These are phyloP conservation scores for Chionis minor DNA, from an alignment of 2,113 vertebrate species.

Conservation along the genomic window DNA sequence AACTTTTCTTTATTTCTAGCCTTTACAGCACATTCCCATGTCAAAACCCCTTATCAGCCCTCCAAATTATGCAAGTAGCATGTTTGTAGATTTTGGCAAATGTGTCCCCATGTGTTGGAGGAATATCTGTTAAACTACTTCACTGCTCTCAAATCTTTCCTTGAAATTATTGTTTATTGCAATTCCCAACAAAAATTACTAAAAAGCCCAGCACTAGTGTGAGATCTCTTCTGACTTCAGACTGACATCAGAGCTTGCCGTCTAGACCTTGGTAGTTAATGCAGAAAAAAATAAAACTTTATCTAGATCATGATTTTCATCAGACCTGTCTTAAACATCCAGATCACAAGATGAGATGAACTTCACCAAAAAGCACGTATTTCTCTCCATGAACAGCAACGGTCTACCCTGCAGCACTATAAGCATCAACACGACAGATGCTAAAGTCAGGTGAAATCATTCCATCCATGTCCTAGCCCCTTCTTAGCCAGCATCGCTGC, in stretches of 20 bases:
- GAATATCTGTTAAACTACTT: not conserved
- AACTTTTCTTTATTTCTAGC: not conserved
- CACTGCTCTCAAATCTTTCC: not conserved
- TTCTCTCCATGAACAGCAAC: not conserved
- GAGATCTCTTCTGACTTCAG: not conserved
- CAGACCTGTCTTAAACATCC: not conserved
- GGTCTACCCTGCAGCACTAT: not conserved
- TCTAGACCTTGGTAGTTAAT: not conserved
- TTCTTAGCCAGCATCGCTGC: not conserved
- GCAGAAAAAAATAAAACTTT: accelerated
- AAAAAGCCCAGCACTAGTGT: not conserved
- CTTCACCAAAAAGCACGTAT: not conserved
- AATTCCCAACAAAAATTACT: not conserved
- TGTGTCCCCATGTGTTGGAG: not conserved
- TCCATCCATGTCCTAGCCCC: not conserved
- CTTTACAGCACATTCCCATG: not conserved
- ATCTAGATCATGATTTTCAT: not conserved
- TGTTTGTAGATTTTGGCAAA: not conserved
- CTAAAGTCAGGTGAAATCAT: not conserved
- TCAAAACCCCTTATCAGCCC: not conserved
- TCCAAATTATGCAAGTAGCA: not conserved
- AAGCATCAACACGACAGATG: not conserved
- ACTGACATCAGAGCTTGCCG: not conserved
- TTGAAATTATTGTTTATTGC: not conserved
- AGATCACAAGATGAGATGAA: not conserved